Evolutionary conservation across 2,888 invertebrate genomes (phyloP).

Genomic region (Brachyptera risi): DNA sequence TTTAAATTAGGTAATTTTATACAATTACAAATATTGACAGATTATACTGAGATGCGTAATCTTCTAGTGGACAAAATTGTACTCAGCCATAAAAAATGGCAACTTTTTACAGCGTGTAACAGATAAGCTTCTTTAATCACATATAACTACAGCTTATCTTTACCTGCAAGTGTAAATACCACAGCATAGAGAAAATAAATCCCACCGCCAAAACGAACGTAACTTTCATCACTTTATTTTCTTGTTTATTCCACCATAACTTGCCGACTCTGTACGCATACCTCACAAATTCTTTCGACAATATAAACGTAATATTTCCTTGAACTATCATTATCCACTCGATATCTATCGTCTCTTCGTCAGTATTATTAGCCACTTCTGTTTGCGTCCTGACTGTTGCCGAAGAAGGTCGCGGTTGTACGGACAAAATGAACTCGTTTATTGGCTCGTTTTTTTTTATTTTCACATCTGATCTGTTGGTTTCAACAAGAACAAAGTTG

Average conservation of each 20-base stretch:
- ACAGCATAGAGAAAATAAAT: constrained; percentile 66
- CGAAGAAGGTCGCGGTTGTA: neutral
- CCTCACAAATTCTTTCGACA: constrained; percentile 23
- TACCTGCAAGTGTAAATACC: constrained; percentile 70
- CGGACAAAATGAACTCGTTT: constrained; percentile 2
- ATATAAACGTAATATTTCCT: constrained; percentile 22
- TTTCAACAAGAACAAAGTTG: constrained; percentile 14
- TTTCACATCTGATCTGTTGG: constrained; percentile 37
- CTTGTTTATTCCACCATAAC: constrained; percentile 68
- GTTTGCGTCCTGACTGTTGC: neutral
- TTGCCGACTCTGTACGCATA: constrained; percentile 46
- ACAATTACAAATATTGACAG: no score
- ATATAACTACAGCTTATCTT: constrained; percentile 37
- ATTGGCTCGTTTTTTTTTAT: constrained; percentile 40
- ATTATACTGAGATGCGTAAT: no score
- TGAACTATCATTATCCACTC: constrained; percentile 18
- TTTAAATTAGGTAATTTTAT: no score
- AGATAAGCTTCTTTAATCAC: no score
- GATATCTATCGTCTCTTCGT: neutral
- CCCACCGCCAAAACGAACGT: constrained; percentile 63
- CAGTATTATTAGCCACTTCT: neutral
- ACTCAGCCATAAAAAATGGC: no score
- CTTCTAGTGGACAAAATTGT: no score
- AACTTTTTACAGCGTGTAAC: no score
- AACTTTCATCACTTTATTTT: constrained; percentile 69